phyloP scores from a whole-genome alignment of 2,888 invertebrate species.

The Trissolcus brochymenae region DNA sequence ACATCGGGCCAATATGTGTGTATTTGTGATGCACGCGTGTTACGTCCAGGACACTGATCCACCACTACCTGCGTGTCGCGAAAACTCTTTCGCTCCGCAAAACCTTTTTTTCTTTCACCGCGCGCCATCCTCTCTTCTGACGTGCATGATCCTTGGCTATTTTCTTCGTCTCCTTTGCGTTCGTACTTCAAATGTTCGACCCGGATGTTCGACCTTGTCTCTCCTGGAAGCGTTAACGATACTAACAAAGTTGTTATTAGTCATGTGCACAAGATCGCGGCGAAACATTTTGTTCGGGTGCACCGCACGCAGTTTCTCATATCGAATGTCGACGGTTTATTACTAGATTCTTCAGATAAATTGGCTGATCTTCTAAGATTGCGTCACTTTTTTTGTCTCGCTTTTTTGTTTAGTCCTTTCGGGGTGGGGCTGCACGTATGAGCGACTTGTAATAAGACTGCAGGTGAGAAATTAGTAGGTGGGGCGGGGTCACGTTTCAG shows the following conservation, averaged over 20 bases:
- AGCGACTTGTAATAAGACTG: constrained; percentile 3
- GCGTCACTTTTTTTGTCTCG: not conserved
- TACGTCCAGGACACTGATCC: constrained; percentile 54
- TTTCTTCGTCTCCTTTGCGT: constrained; percentile 42
- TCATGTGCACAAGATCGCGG: constrained; percentile 41
- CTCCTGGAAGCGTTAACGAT: constrained; percentile 49
- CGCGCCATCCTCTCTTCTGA: constrained; percentile 24
- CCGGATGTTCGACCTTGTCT: constrained; percentile 58
- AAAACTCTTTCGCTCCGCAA: constrained; percentile 63
- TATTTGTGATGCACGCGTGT: constrained; percentile 54
- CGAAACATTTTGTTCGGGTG: constrained; percentile 27
- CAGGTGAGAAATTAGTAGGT: not conserved
- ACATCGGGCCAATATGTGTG: constrained; percentile 57
- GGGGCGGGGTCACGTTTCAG: constrained; percentile 10
- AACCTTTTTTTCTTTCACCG: constrained; percentile 49
- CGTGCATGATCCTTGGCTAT: constrained; percentile 47
- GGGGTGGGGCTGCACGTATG: not conserved
- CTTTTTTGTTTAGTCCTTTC: not conserved
- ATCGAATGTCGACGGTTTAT: constrained; percentile 11
- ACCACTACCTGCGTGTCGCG: constrained; percentile 73
- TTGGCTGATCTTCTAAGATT: constrained; percentile 13
- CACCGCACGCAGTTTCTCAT: not conserved
- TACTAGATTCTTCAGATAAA: constrained; percentile 16
- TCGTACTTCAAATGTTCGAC: constrained; percentile 46
- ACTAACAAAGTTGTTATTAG: constrained; percentile 56